These are phyloP conservation scores for Fundulus diaphanus DNA, from an alignment of 2,797 vertebrate species.

Conservation along the genomic window DNA sequence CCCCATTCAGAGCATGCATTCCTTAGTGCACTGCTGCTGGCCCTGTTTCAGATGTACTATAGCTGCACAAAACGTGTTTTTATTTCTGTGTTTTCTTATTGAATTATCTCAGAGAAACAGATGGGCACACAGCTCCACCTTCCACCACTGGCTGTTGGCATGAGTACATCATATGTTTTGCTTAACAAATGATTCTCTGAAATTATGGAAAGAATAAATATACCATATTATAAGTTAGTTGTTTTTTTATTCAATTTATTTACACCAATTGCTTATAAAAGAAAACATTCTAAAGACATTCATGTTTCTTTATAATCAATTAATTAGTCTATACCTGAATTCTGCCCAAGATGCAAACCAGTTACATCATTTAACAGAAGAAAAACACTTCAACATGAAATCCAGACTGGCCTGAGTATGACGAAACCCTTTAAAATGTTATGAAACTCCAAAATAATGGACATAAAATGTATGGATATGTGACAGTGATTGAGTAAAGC, in stretches of 20 bases:
- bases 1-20: conserved; percentile 25
- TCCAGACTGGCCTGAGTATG: not conserved
- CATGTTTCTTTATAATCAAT: not conserved
- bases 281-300: not conserved
- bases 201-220: not conserved
- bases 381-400: not conserved
- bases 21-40: conserved; percentile 40
- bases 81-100: conserved; percentile 44
- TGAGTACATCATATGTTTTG: conserved; percentile 26
- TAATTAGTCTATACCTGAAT: not conserved
- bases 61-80: conserved; percentile 41
- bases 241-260: not conserved
- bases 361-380: not conserved
- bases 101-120: conserved; percentile 63
- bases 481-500: conserved; percentile 9
- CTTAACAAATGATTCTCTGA: conserved; percentile 38
- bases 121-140: conserved; percentile 50
- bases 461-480: not conserved
- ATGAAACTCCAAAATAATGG: not conserved
- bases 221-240: not conserved
- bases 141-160: conserved; percentile 17
- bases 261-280: not conserved
- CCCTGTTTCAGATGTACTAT: conserved; percentile 45
- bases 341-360: not conserved
- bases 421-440: not conserved